Evolutionary conservation across 2,113 vertebrate species (phyloP).

Genomic region (Sinocyclocheilus grahami): DNA sequence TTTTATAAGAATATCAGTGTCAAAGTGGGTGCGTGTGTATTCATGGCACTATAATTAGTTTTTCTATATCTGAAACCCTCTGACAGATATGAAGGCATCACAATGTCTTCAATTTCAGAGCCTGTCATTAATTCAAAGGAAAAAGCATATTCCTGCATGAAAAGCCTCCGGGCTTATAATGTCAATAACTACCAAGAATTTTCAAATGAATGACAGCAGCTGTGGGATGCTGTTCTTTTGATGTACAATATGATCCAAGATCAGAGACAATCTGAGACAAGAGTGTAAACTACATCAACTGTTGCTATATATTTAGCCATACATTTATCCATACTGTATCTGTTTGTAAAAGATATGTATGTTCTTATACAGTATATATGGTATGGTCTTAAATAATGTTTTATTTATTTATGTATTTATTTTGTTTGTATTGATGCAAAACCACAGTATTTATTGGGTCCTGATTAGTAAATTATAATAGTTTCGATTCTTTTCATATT

Average conservation of each 20-base stretch:
- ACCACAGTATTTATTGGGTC: background rate
- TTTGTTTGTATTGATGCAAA: background rate
- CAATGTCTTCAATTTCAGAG: slow-evolving; percentile 23
- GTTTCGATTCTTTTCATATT: background rate
- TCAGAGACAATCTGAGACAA: slow-evolving; percentile 1
- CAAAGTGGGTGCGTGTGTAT: background rate
- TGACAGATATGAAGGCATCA: slow-evolving; percentile 6
- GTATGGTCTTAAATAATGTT: background rate
- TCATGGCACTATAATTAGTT: slow-evolving; percentile 4
- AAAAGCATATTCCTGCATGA: slow-evolving; percentile 22
- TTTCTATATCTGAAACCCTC: background rate
- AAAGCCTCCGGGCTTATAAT: background rate
- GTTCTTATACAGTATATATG: background rate
- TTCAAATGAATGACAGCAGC: slow-evolving; percentile 14
- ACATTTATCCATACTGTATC: background rate
- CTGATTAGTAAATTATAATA: background rate
- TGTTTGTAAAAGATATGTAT: background rate
- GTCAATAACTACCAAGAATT: background rate
- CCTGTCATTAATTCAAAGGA: slow-evolving; percentile 6
- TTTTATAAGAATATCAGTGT: slow-evolving; percentile 2
- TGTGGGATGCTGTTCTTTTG: background rate
- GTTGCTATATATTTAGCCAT: background rate
- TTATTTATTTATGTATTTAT: background rate
- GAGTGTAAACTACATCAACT: background rate
- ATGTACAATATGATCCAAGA: background rate